Evolutionary conservation across 2,797 vertebrate species (phyloP), one percentile per base, ranked within the genome.

Genomic region (Lophius americanus): DNA sequence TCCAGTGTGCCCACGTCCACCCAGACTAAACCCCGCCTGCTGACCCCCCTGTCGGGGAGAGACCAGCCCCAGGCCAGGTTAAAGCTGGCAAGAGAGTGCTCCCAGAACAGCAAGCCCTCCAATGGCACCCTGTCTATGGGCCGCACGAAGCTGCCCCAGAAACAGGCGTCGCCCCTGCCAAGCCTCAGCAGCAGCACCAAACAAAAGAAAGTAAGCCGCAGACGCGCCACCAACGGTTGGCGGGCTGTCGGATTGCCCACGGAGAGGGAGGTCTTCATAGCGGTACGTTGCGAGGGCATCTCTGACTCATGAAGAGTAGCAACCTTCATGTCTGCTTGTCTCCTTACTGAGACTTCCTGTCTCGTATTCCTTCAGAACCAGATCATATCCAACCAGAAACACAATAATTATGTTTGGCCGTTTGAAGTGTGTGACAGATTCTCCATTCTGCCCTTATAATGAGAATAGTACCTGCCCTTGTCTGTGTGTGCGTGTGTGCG

Each of bases 201-300:
- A 74, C 96, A 96, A 71, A 96, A 93, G n/a, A 94, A 93, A 41
- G 93, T 95, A 67, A 93, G 91, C 84, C 93, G 93, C 10, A 90
- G 95, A 23, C 94, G 96, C 0, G 94, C 96, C 32, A 99, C 98
- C 14, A 99, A 99, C 0, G 98, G 98, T 70, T 99, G 98, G 98
- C 91, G 95, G n/a, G 95, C 97, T 0, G 94, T 98, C 0, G 98
- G 98, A n/a, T 78, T 92, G 0, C 94, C 97, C 52, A 94, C 94
- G 0, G 96, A 99, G 89, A 98, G 94, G 85, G 97, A 97, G 0
- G 96, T 99, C 78, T 99, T 98, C 6, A 96, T 99, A 0, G 95
- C 96, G 93, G 98, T 99, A 91, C 83, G 97, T 93, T 76, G 11
- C 36, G 43, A 66, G 50, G 37, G 49, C 35, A 42, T 78, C n/a